Evolutionary conservation across 1,140 invertebrate species (phyloP), one percentile per base, ranked within the genome.

Genomic region (Sminthurinus signatus): DNA sequence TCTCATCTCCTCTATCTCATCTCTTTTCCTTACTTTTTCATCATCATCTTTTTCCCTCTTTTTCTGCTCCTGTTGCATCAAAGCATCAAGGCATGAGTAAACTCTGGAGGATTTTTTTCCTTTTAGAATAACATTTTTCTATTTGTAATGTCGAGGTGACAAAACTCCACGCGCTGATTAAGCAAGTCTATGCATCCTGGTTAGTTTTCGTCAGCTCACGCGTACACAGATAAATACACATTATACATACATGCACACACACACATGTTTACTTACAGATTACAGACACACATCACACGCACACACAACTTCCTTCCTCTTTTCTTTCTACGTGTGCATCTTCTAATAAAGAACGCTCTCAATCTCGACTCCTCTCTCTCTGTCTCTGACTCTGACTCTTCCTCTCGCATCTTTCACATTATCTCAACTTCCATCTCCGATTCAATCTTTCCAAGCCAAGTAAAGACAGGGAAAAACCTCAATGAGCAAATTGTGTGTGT

Each of bases 61-160:
- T 4, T 42, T n/a, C 10, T 42, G n/a, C 39, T 10, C 39, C 10
- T n/a, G n/a, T 12, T n/a, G 39, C 39, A 42, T 42, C 10, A 12
- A n/a, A 42, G 39, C n/a, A 12, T 42, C 39, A 10, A n/a, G 10
- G n/a, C 39, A n/a, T 42, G 39, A n/a, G n/a, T 42, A 42, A n/a
- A 42, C 10, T n/a, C 10, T 42, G 39, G 39, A 10, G 10, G 39
- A 27, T 52, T 29, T 46, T 27, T 39, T n/a, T 25, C 56, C 44
- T 52, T 28, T 60, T 60, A 59, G 57, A 65, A 65, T 60, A 65
- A 65, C 64, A 65, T 65, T 65, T 60, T 52, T 55, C 46, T 65
- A 65, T 65, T 65, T 65, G 58, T 65, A 61, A 60, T 60, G 64
- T 66, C 59, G 59, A 62, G 64, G 60, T 66, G 64, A 66, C 64